Conservation (phyloP, 2,888 invertebrate genomes). For the Clunio marinus region DNA sequence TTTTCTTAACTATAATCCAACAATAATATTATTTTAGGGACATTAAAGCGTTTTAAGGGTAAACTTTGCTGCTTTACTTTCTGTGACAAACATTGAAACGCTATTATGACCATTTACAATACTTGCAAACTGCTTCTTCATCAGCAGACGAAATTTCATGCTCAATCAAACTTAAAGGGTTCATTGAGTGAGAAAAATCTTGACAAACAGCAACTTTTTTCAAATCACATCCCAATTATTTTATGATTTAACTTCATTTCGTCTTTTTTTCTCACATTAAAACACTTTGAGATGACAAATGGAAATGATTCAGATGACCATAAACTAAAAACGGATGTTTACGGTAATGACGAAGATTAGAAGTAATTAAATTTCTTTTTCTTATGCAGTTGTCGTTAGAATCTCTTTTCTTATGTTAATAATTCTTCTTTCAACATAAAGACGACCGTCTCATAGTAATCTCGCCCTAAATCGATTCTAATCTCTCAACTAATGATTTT, state of each 20-base stretch:
- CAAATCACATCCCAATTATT: too few species aligned
- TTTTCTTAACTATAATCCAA: constrained; percentile 37
- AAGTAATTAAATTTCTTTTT: constrained; percentile 32
- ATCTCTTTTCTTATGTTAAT: not conserved
- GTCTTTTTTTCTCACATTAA: too few species aligned
- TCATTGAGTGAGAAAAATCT: too few species aligned
- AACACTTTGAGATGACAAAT: not conserved
- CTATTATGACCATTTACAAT: constrained; percentile 7
- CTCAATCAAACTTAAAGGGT: not conserved
- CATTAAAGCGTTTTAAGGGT: not conserved
- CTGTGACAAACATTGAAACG: constrained; percentile 36
- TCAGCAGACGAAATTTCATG: not conserved
- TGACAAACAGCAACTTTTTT: too few species aligned
- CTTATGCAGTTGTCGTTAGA: not conserved
- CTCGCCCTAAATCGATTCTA: constrained; percentile 26
- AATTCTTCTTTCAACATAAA: not conserved
- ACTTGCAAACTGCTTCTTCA: not conserved
- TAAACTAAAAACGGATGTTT: constrained; percentile 31
- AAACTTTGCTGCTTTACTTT: constrained; percentile 20
- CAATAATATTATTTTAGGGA: constrained; percentile 34
- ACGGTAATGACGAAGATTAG: constrained; percentile 28
- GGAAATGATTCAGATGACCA: too few species aligned
- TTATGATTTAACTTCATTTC: too few species aligned
- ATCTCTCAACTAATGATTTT: constrained; percentile 35
- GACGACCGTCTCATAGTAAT: not conserved